Base-by-base conservation (phyloP, 2,113 vertebrate species). In the Noctilio leporinus region DNA sequence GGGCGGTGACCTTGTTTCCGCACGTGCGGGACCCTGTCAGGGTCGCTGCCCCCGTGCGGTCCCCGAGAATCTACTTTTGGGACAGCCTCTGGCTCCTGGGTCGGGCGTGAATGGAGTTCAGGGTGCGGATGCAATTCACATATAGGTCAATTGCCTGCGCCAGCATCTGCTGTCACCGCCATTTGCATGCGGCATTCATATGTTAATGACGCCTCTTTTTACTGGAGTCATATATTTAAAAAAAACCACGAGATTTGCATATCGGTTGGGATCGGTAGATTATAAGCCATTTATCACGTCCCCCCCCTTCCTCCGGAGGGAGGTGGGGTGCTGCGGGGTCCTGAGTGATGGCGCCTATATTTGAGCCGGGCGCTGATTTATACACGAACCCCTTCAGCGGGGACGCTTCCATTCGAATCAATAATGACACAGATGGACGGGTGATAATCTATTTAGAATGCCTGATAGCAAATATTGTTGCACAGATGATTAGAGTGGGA, bases 161-260 rank as follows among this genome's bases (percentile, higher is more conserved):
- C 99, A 99, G 99, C 99, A 99, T 99, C 99, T 99, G 99, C 99
- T 99, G 99, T 99, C 99, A 99, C 98, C 98, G 98, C 97, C 99
- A 99, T 99, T 99, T 99, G 99, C 99, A 99, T 99, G 99, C 98
- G 99, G 99, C 99, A 99, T 99, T 99, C 99, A 99, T 99, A 99
- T 99, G 99, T 99, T 99, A 99, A 99, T 99, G 98, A 99, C 98
- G 99, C 98, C 99, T 99, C 99, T 99, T 99, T 99, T 98, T 98
- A 98, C 98, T 99, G 98, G 98, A 99, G 98, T 99, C 98, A 99
- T 99, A 99, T 99, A 99, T 99, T 99, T 99, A 98, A 99, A 99
- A 99, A 98, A n/a, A n/a, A n/a, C n/a, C n/a, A 98, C 98, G 99
- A 99, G 98, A 99, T 99, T 99, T 99, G 99, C 99, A 99, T 99